These are phyloP conservation scores for Saxidomus purpurata DNA, from an alignment of 1,140 invertebrate species.

Conservation along the genomic window DNA sequence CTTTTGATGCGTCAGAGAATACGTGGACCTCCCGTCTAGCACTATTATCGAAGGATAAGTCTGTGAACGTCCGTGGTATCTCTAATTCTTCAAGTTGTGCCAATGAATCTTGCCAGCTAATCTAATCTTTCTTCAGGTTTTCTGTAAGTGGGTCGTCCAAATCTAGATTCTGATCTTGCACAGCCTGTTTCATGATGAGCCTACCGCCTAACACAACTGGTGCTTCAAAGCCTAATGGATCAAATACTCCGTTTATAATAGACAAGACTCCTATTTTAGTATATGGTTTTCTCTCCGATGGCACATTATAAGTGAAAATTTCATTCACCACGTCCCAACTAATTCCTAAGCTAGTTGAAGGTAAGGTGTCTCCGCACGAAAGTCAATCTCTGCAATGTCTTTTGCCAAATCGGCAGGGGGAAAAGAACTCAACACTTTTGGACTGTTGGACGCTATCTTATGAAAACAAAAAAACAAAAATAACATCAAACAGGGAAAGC, in stretches of 20 bases:
- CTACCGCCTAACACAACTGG: conserved; percentile 29
- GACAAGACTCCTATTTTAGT: conserved; percentile 66
- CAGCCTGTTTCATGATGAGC: conserved; percentile 37
- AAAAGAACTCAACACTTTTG: conserved; percentile 34
- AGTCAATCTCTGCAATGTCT: conserved; percentile 32
- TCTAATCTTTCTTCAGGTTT: conserved; percentile 20
- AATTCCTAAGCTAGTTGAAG: conserved; percentile 51
- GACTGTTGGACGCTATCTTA: conserved; percentile 41
- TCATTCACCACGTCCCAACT: conserved; percentile 40
- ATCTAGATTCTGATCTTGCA: conserved; percentile 63
- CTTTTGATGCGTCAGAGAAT: conserved; percentile 67
- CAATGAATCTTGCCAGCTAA: conserved; percentile 61
- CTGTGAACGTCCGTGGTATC: conserved; percentile 28
- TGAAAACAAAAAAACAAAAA: no score
- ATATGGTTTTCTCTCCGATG: conserved; percentile 48
- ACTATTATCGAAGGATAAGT: not conserved
- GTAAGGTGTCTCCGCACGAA: conserved; percentile 1
- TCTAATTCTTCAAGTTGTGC: conserved; percentile 37
- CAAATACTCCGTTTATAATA: conserved; percentile 61
- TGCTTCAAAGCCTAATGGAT: conserved; percentile 11
- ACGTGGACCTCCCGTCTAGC: conserved; percentile 29
- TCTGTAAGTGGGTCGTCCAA: conserved; percentile 60
- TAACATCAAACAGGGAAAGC: no score
- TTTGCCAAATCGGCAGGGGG: conserved; percentile 40
- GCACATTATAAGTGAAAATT: conserved; percentile 35